Evolutionary conservation across 2,888 invertebrate genomes (phyloP), one percentile per base, ranked within the genome.

Genomic region (Lamellibrachia columna): DNA sequence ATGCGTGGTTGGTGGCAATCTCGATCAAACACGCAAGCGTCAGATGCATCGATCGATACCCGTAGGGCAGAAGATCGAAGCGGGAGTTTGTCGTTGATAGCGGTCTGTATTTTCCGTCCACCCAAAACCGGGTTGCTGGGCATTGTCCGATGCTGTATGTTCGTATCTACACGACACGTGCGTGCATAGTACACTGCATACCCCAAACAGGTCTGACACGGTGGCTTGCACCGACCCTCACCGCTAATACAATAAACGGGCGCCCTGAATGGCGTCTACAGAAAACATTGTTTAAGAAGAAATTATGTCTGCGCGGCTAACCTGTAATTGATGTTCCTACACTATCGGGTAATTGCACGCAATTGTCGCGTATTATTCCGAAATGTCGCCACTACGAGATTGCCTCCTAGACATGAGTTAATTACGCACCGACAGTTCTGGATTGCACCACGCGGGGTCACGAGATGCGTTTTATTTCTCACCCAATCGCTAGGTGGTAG

Each of bases 381-480:
- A 75, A 75, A 75, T 6, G 75, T 75, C 75, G 22, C 75, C 75
- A 75, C 75, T 75, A n/a, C 75, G 75, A 22, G 22, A 75, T 75
- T 40, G 40, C 40, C 75, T 6, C 15, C 22, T 75, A 75, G 75
- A n/a, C 75, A n/a, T n/a, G 22, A 75, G 75, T 75, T 75, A 75
- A 75, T 75, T n/a, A 75, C 75, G 75, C 75, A 75, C n/a, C 75
- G 75, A 75, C 22, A 75, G 75, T 75, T 75, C 75, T 75, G 75
- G 0, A 75, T 75, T 75, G 75, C 22, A 6, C 75, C 75, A n/a
- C 75, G 22, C n/a, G 75, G 75, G 15, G 75, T 40, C 40, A 40
- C 40, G 40, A 40, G 40, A 0, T 1, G 40, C 40, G 40, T 0
- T 75, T 75, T 75, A 75, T 75, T 75, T 75, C 11, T 11, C 15